These are phyloP conservation scores for Furcifer pardalis DNA, from an alignment of 2,797 vertebrate species.

Conservation along the genomic window DNA sequence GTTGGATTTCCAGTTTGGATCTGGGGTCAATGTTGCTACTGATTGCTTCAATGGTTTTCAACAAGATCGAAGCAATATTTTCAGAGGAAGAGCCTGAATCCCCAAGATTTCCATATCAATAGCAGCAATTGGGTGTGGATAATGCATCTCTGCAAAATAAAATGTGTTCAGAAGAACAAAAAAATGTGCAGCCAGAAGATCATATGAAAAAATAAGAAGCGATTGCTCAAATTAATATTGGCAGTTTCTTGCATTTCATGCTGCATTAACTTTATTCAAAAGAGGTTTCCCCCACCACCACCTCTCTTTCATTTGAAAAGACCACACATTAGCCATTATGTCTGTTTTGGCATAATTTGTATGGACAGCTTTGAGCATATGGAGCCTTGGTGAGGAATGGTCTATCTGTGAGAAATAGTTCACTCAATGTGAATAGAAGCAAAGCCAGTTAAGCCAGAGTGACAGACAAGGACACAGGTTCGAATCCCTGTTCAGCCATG, in stretches of 20 bases:
- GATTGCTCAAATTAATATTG: slow-evolving; percentile 16
- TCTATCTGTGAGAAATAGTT: no score
- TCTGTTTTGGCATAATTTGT: not conserved
- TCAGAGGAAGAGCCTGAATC: not conserved
- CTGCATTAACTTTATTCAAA: slow-evolving; percentile 1
- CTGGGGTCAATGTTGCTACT: not conserved
- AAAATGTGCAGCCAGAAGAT: slow-evolving; percentile 5
- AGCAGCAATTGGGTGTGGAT: not conserved
- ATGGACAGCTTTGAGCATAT: not conserved
- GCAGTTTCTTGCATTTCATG: not conserved
- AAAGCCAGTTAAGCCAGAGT: no score
- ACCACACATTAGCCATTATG: not conserved
- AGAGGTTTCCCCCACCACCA: no score
- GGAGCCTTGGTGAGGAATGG: not conserved
- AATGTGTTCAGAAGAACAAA: not conserved
- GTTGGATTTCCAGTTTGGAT: not conserved
- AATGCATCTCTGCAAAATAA: not conserved
- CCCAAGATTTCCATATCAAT: not conserved
- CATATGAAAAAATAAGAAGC: not conserved
- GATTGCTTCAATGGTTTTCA: not conserved
- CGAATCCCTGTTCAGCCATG: no score
- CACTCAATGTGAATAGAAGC: no score
- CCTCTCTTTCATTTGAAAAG: not conserved
- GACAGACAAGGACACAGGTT: no score
- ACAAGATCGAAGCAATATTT: not conserved